Conservation (phyloP, 2,113 vertebrate genomes). For the Chloebia gouldiae region DNA sequence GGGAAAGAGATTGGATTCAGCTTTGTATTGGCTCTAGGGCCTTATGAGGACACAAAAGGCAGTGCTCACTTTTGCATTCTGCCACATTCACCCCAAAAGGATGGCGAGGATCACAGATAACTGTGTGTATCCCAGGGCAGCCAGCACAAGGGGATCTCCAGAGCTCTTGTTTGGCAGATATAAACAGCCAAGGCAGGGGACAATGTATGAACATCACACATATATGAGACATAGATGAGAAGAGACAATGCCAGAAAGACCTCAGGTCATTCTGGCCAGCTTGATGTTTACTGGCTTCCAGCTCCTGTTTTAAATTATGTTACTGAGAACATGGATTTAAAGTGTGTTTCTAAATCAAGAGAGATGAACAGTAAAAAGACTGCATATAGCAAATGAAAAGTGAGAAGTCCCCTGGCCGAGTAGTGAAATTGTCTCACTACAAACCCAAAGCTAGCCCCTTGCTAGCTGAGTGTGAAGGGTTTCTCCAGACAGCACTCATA, state of each 20-base stretch:
- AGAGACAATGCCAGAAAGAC: background rate
- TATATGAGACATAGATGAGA: background rate
- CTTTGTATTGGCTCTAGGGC: background rate
- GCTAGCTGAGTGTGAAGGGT: background rate
- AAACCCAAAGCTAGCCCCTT: background rate
- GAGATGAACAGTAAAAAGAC: background rate
- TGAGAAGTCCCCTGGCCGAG: background rate
- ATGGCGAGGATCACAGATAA: background rate
- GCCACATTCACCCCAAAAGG: background rate
- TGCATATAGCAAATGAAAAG: background rate
- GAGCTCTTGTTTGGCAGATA: background rate
- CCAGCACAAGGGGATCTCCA: background rate
- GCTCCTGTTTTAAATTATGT: background rate
- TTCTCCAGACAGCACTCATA: background rate
- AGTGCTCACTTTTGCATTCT: background rate
- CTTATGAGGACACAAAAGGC: background rate
- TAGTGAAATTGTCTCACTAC: background rate
- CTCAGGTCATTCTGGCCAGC: background rate
- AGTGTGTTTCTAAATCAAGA: background rate
- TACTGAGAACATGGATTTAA: background rate
- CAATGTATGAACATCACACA: background rate
- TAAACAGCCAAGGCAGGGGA: background rate
- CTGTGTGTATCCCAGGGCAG: background rate
- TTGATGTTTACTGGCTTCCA: background rate
- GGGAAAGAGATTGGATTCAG: background rate